phyloP scores from a whole-genome alignment of 2,113 vertebrate species.

The Falcunculus frontatus region DNA sequence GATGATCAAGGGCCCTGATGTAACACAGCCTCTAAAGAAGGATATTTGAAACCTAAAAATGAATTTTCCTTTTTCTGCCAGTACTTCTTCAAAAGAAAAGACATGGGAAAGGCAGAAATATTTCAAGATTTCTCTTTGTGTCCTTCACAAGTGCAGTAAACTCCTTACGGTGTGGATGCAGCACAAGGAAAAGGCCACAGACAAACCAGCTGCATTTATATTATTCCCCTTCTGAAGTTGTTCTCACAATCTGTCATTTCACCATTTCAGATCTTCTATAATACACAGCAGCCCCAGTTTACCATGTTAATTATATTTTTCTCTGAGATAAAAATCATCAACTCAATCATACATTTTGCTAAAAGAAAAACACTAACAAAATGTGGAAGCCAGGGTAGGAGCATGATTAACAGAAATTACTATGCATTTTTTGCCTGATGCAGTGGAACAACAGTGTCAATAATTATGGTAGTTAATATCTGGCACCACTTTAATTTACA shows the following conservation, averaged over 20 bases:
- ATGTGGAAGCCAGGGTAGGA: background rate
- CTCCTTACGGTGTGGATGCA: rapidly evolving
- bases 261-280: background rate
- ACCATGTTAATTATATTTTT: background rate
- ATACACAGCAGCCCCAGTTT: background rate
- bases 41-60: background rate
- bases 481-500: background rate
- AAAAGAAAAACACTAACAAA: background rate
- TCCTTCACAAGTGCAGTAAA: background rate
- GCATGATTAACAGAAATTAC: background rate
- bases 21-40: background rate
- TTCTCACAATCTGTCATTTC: background rate
- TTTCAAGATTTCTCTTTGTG: background rate
- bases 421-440: background rate
- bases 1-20: background rate
- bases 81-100: background rate
- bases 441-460: background rate
- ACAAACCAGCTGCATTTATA: background rate
- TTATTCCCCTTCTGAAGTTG: background rate
- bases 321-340: background rate
- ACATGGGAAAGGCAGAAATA: background rate
- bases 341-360: background rate
- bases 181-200: background rate
- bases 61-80: background rate
- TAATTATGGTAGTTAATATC: background rate